phyloP scores from a whole-genome alignment of 2,113 vertebrate species.

The Neolamprologus devosi region DNA sequence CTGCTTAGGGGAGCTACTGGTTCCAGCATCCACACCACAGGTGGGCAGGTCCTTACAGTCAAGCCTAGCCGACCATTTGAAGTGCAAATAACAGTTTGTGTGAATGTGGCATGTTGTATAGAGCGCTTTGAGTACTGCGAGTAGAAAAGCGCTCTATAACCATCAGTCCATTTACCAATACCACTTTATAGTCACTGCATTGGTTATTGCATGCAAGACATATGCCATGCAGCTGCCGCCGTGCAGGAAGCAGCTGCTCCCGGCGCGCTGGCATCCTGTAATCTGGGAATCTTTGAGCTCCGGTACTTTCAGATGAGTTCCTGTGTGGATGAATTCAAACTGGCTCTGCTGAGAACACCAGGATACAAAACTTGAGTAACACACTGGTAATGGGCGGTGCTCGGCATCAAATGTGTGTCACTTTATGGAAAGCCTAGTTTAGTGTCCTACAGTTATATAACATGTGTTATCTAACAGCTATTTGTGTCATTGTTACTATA shows the following conservation, averaged over 20 bases:
- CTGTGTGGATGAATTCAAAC: background rate
- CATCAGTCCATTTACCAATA: background rate
- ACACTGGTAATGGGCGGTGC: background rate
- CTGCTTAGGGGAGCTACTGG: background rate
- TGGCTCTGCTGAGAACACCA: background rate
- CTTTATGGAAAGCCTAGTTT: background rate
- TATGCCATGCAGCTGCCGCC: background rate
- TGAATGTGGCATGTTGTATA: background rate
- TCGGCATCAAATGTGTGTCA: background rate
- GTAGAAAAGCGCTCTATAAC: background rate
- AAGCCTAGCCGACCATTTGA: background rate
- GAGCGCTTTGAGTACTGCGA: fast-evolving
- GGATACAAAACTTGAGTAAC: background rate
- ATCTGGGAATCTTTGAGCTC: background rate
- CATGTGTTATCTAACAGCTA: background rate
- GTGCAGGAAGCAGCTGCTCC: too few relatives aligned
- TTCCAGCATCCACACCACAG: background rate
- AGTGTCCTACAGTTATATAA: background rate
- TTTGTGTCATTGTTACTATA: background rate
- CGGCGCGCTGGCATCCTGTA: background rate
- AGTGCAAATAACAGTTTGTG: background rate
- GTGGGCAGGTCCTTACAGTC: background rate
- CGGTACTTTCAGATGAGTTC: background rate
- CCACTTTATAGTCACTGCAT: background rate
- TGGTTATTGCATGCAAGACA: background rate